phyloP scores from a whole-genome alignment of 2,797 vertebrate genomes.

The Triplophysa yarkandensis region DNA sequence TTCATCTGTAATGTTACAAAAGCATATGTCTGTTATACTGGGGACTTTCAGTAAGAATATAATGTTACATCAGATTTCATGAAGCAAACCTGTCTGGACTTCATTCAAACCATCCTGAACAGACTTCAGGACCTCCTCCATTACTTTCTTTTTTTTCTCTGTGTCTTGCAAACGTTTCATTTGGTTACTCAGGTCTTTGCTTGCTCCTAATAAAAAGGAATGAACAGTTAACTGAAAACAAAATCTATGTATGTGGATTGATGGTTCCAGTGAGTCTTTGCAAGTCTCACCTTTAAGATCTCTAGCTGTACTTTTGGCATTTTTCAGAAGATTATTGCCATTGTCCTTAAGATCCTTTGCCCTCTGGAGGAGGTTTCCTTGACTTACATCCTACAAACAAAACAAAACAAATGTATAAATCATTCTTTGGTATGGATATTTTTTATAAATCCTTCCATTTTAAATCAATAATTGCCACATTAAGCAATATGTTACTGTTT shows the following conservation, averaged over 20 bases:
- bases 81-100: constrained; percentile 79
- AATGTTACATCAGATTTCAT: neutral
- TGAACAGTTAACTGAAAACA: neutral
- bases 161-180: constrained; percentile 72
- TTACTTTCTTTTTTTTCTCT: constrained; percentile 74
- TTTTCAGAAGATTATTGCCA: constrained; percentile 69
- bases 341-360: constrained; percentile 78
- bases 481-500: too few species aligned
- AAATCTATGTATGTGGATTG: neutral
- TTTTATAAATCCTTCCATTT: too few species aligned
- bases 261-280: neutral
- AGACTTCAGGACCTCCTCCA: constrained; percentile 74
- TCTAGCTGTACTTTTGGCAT: constrained; percentile 69
- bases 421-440: too few species aligned
- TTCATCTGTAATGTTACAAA: constrained; percentile 73
- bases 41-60: neutral
- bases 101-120: constrained; percentile 70
- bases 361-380: constrained; percentile 79
- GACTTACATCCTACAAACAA: constrained; percentile 80
- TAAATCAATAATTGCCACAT: neutral
- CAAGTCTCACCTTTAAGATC: constrained; percentile 76
- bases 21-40: neutral
- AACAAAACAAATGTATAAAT: constrained; percentile 23
- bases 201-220: constrained; percentile 68
- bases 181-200: constrained; percentile 69